Evolutionary conservation across 2,888 invertebrate genomes (phyloP).

Genomic region (Coremacera marginata): DNA sequence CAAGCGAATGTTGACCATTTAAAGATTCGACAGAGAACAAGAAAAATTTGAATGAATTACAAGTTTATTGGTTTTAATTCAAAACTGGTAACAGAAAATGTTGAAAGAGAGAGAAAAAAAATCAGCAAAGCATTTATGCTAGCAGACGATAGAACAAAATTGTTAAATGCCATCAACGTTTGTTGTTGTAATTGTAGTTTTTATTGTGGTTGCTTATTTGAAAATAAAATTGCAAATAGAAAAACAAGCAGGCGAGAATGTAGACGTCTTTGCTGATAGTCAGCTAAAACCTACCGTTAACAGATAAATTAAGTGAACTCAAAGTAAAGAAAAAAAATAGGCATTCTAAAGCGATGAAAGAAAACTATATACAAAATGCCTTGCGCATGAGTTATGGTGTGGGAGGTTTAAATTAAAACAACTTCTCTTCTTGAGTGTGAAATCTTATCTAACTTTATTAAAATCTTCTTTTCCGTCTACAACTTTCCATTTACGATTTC

Average conservation of each 20-base stretch:
- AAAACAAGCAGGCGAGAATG: background rate
- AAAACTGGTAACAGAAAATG: slow-evolving; percentile 16
- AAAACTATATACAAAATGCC: background rate
- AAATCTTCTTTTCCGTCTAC: too few relatives aligned
- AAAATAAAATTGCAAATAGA: too few relatives aligned
- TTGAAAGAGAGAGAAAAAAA: background rate
- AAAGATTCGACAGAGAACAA: background rate
- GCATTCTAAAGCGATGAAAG: background rate
- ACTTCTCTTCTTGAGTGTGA: too few relatives aligned
- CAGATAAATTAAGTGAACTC: background rate
- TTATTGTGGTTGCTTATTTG: too few relatives aligned
- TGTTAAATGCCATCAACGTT: too few relatives aligned
- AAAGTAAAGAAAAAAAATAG: background rate
- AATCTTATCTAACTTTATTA: too few relatives aligned
- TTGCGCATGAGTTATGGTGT: too few relatives aligned
- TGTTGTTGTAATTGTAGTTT: too few relatives aligned
- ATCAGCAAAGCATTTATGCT: background rate
- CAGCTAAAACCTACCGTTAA: slow-evolving; percentile 19
- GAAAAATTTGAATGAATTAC: background rate
- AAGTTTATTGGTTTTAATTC: slow-evolving; percentile 24
- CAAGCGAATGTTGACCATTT: background rate
- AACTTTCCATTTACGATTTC: too few relatives aligned
- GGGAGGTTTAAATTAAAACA: too few relatives aligned
- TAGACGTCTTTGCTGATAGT: background rate
- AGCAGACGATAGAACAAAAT: too few relatives aligned